A percentile compares a stretch with the other conserved stretches of the same genome.
Conservation (phyloP, 2,888 invertebrate genomes). For the Sphinx pinastri region DNA sequence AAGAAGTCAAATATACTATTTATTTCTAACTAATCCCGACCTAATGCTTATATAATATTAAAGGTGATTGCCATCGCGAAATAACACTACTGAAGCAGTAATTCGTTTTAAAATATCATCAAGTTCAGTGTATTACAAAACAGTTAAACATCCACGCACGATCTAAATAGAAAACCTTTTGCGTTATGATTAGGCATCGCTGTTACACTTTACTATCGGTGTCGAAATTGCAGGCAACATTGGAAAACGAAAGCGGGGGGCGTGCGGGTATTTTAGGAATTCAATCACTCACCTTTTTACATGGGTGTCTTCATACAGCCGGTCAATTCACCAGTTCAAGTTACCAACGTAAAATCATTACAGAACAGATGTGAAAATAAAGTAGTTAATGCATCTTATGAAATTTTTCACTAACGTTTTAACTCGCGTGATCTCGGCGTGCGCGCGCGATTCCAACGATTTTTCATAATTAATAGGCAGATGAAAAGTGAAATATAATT, state of each 20-base stretch:
- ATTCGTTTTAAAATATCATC: background rate
- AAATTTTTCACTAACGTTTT: conserved; percentile 19
- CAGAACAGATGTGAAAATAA: conserved; percentile 19
- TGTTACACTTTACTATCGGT: conserved; percentile 2
- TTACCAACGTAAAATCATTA: conserved; percentile 4
- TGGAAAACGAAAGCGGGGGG: conserved; percentile 1
- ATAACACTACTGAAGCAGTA: too few species aligned
- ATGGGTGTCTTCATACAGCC: conserved; percentile 17
- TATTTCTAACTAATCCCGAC: too few species aligned
- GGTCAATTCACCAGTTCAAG: conserved; percentile 3
- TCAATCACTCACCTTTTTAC: conserved; percentile 8
- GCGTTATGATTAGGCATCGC: background rate
- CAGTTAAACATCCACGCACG: background rate
- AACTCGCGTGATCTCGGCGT: conserved; percentile 29
- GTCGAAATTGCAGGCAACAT: conserved; percentile 7
- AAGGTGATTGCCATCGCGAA: too few species aligned
- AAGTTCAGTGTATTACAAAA: background rate
- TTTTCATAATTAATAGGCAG: conserved; percentile 25
- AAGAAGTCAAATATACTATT: too few species aligned
- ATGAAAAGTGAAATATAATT: conserved; percentile 30
- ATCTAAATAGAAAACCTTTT: background rate
- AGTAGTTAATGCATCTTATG: conserved; percentile 13
- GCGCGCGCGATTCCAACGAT: conserved; percentile 24
- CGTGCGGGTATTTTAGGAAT: background rate
- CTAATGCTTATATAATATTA: too few species aligned